Percentiles rank a stretch among this genome's conserved stretches.
Evolutionary conservation across 2,113 vertebrate genomes (phyloP).

Genomic region (Chiloscyllium plagiosum): DNA sequence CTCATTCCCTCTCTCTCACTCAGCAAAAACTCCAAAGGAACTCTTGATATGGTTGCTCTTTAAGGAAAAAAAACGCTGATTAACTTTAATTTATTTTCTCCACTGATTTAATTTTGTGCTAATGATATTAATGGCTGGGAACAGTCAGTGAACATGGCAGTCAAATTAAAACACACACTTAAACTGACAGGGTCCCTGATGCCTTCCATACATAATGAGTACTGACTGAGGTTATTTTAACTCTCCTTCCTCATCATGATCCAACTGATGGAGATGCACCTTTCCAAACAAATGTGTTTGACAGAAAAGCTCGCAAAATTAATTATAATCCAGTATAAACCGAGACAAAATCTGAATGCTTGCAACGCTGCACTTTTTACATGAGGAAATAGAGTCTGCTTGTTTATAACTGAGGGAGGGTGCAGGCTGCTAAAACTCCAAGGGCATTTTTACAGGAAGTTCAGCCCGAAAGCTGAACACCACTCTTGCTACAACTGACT

Average conservation of each 20-base stretch:
- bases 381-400: not conserved
- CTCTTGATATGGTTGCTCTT: not conserved
- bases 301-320: not conserved
- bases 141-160: not conserved
- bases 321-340: not conserved
- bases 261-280: not conserved
- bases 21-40: not conserved
- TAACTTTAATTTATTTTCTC: not conserved
- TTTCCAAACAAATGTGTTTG: not conserved
- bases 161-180: not conserved
- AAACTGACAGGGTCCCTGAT: not conserved
- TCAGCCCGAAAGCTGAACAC: not conserved
- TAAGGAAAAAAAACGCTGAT: not conserved
- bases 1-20: not conserved
- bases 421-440: not conserved
- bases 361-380: not conserved
- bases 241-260: not conserved
- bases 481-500: not conserved
- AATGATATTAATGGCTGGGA: not conserved
- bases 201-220: not conserved
- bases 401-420: not conserved
- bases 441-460: not conserved
- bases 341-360: not conserved
- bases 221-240: not conserved
- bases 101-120: constrained; percentile 10